Conservation (phyloP, 2,113 vertebrate genomes). For the Melospiza georgiana region DNA sequence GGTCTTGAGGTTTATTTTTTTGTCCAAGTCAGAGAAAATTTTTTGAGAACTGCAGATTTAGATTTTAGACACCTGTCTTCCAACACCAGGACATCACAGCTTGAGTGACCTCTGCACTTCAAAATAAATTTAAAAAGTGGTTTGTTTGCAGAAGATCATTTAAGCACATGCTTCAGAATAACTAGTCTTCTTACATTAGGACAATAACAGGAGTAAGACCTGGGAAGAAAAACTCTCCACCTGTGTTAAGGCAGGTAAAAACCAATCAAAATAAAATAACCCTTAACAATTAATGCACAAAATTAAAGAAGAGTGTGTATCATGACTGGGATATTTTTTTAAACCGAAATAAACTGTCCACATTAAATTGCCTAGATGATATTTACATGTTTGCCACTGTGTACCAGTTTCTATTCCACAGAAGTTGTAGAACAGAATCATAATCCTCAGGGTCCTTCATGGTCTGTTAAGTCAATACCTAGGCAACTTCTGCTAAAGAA, state of each 20-base stretch:
- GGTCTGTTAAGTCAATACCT: not conserved
- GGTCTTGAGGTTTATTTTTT: accelerated
- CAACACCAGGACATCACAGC: not conserved
- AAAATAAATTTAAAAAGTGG: not conserved
- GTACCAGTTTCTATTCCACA: not conserved
- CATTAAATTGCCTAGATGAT: not conserved
- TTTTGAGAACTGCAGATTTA: not conserved
- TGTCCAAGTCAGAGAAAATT: not conserved
- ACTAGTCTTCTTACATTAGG: not conserved
- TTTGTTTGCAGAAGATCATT: not conserved
- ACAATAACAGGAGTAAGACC: not conserved
- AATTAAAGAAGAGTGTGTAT: not conserved
- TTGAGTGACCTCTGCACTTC: not conserved
- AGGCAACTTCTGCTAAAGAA: not conserved
- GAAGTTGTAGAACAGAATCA: not conserved
- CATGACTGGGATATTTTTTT: not conserved
- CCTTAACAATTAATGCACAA: not conserved
- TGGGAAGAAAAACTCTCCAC: not conserved
- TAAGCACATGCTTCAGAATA: not conserved
- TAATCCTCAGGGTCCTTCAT: not conserved
- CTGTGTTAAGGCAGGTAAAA: not conserved
- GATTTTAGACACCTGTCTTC: not conserved
- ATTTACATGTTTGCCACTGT: not conserved
- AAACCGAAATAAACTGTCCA: not conserved
- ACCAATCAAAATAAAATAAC: not conserved